A percentile compares a stretch with the other conserved stretches of the same genome.
phyloP scores from a whole-genome alignment of 2,797 vertebrate species.

The Antennarius maculatus region DNA sequence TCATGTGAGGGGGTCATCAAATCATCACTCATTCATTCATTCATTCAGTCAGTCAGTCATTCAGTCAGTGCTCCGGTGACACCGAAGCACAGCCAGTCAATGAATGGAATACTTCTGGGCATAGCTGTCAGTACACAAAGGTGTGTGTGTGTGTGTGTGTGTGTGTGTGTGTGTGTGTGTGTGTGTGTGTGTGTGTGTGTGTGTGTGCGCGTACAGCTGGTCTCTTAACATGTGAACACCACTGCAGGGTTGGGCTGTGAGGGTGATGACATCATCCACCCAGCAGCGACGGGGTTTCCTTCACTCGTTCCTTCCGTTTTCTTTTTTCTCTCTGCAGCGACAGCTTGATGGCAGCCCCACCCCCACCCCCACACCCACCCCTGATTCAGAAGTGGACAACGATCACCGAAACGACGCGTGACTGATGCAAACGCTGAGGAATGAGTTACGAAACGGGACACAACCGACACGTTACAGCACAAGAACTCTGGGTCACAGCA shows the following conservation, averaged over 20 bases:
- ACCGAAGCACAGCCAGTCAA: slow-evolving; percentile 3
- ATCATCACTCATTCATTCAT: background rate
- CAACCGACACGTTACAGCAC: slow-evolving; percentile 25
- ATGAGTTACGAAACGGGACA: slow-evolving; percentile 25
- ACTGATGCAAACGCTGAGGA: slow-evolving; percentile 69
- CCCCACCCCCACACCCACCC: too few species aligned
- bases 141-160: slow-evolving; percentile 38
- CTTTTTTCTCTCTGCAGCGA: slow-evolving; percentile 14
- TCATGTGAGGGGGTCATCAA: background rate
- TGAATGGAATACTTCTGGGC: slow-evolving; percentile 8
- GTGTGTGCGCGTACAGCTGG: slow-evolving; percentile 55
- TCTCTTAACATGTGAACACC: slow-evolving; percentile 75
- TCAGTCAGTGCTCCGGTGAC: slow-evolving; percentile 1
- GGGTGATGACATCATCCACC: slow-evolving; percentile 68
- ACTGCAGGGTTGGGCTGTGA: slow-evolving; percentile 68
- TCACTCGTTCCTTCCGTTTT: slow-evolving; percentile 37
- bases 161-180: slow-evolving; percentile 16
- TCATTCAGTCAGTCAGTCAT: background rate
- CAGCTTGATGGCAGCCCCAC: slow-evolving; percentile 3
- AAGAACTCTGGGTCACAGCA: slow-evolving; percentile 45
- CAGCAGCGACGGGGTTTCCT: slow-evolving; percentile 78
- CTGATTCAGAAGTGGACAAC: slow-evolving; percentile 25
- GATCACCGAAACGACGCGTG: slow-evolving; percentile 47
- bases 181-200: background rate
- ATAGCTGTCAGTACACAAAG: slow-evolving; percentile 30